Evolutionary conservation across 2,797 vertebrate species (phyloP).

Genomic region (Peromyscus nudipes): DNA sequence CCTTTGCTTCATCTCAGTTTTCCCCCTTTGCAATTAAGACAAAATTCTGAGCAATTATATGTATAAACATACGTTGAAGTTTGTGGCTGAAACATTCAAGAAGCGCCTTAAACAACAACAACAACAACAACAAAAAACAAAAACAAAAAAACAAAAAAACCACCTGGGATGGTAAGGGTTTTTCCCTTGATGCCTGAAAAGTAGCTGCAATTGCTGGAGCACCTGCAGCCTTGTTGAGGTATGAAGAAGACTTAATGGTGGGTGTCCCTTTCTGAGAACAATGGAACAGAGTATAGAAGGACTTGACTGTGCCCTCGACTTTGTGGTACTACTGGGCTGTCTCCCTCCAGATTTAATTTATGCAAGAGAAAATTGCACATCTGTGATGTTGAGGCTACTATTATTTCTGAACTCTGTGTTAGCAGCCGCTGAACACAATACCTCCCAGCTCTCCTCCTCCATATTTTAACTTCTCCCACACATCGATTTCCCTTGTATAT

Average conservation of each 20-base stretch:
- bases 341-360: slow-evolving; percentile 13
- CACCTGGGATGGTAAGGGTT: neutral
- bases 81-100: neutral
- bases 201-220: neutral
- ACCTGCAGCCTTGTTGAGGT: neutral
- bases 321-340: neutral
- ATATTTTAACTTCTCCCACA: slow-evolving; percentile 6
- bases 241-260: neutral
- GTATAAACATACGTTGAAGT: neutral
- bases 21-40: neutral
- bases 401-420: slow-evolving; percentile 41
- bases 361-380: slow-evolving; percentile 27
- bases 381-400: neutral
- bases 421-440: neutral
- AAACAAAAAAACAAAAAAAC: neutral
- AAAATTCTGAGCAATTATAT: neutral
- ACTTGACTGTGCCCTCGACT: neutral
- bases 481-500: slow-evolving; percentile 41
- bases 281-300: neutral
- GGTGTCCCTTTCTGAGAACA: neutral
- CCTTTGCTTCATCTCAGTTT: neutral
- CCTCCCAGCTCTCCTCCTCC: neutral
- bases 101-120: neutral
- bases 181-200: neutral
- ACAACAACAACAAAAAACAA: too few relatives aligned